phyloP scores from a whole-genome alignment of 2,797 vertebrate species.

The Propithecus deckenii region DNA sequence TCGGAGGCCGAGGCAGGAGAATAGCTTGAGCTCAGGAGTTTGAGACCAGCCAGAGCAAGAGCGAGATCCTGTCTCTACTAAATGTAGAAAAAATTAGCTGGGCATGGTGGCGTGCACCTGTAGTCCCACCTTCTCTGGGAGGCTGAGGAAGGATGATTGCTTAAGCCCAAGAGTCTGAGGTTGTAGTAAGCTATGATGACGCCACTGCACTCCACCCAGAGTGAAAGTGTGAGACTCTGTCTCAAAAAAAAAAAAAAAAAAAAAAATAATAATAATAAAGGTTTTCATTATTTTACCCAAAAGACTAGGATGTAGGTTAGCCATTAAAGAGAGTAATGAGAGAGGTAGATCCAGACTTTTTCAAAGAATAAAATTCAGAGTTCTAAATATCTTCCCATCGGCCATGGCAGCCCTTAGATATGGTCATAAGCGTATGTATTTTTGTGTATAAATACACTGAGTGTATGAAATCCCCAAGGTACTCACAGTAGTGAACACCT shows the following conservation, averaged over 20 bases:
- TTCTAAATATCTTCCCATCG: not conserved
- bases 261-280: not conserved
- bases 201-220: no score
- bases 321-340: not conserved
- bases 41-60: no score
- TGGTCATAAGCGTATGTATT: not conserved
- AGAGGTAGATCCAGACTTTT: not conserved
- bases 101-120: no score
- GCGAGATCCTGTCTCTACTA: no score
- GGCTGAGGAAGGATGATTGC: no score
- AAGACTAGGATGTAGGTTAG: not conserved
- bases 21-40: no score
- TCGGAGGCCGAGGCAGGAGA: no score
- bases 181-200: no score
- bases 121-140: no score
- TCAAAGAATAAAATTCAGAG: not conserved
- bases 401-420: not conserved
- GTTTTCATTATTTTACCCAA: not conserved
- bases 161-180: no score
- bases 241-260: not conserved
- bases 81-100: no score
- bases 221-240: no score
- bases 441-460: not conserved
- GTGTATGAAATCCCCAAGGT: not conserved
- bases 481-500: not conserved